These are phyloP conservation scores for Murina feae DNA, from an alignment of 2,113 vertebrate species.

Conservation along the genomic window DNA sequence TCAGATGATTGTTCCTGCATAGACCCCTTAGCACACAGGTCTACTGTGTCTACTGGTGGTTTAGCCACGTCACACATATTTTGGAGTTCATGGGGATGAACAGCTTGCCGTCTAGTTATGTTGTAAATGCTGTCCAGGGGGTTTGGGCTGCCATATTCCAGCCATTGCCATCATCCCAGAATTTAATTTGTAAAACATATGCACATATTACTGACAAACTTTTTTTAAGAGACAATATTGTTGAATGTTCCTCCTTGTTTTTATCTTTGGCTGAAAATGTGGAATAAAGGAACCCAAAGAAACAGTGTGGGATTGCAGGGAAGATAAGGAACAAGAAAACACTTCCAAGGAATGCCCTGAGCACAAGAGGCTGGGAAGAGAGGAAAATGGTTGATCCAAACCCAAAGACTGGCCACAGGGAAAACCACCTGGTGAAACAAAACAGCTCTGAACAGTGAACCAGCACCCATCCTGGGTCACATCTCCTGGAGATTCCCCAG, in stretches of 20 bases:
- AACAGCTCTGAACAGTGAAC: background rate
- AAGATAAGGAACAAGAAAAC: background rate
- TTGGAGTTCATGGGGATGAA: background rate
- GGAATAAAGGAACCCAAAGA: background rate
- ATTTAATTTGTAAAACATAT: background rate
- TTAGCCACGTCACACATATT: background rate
- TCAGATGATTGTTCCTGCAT: background rate
- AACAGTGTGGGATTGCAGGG: background rate
- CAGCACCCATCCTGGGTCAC: accelerated
- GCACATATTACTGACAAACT: background rate
- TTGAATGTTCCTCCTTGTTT: background rate
- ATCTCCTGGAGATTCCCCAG: background rate
- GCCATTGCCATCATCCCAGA: background rate
- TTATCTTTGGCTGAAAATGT: background rate
- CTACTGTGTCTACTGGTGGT: background rate
- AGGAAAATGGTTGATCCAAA: background rate
- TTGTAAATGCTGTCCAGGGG: background rate
- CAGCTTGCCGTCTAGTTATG: background rate
- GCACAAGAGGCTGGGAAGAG: background rate
- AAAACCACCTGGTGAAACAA: background rate
- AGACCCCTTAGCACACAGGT: background rate
- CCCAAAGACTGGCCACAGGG: background rate
- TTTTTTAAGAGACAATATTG: background rate
- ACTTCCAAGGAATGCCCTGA: background rate
- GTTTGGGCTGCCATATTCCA: background rate